Percentiles rank a stretch among this genome's conserved stretches.
Evolutionary conservation across 2,113 vertebrate genomes (phyloP).

Genomic region (Rhinolophus sinicus): DNA sequence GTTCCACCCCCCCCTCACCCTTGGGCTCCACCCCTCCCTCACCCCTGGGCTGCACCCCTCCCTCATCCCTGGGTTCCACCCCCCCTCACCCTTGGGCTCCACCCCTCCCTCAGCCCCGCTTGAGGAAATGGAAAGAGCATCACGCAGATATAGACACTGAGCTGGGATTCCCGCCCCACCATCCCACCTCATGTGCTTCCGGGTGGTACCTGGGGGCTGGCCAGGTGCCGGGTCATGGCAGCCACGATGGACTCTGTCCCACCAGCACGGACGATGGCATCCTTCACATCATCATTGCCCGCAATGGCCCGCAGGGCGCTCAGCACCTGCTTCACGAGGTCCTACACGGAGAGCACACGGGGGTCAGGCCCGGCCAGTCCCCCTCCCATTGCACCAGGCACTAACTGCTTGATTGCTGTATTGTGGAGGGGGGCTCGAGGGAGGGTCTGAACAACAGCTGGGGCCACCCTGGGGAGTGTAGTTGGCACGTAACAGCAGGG

Average conservation of each 20-base stretch:
- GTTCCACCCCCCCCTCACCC: not conserved
- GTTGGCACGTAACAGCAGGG: not conserved
- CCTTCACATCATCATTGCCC: constrained; percentile 96
- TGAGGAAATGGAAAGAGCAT: not conserved
- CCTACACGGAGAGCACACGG: constrained; percentile 82
- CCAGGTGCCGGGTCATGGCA: constrained; percentile 91
- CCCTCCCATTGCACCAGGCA: not conserved
- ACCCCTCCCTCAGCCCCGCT: not conserved
- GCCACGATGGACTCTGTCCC: constrained; percentile 92
- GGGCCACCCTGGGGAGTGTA: not conserved
- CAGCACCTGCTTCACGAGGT: constrained; percentile 93
- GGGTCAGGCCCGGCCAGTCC: not conserved
- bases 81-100: not conserved
- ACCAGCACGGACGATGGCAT: constrained; percentile 90
- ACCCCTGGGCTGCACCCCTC: not conserved
- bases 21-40: not conserved
- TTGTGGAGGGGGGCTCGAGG: not conserved
- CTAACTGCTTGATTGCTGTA: not conserved
- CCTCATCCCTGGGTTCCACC: not conserved
- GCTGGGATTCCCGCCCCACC: not conserved
- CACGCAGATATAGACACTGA: not conserved
- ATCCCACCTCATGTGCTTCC: not conserved
- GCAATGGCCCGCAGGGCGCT: constrained; percentile 91
- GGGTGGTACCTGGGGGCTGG: constrained; percentile 87
- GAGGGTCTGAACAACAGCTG: not conserved